phyloP scores from a whole-genome alignment of 2,888 invertebrate genomes.

The Bruchidius siliquastri region DNA sequence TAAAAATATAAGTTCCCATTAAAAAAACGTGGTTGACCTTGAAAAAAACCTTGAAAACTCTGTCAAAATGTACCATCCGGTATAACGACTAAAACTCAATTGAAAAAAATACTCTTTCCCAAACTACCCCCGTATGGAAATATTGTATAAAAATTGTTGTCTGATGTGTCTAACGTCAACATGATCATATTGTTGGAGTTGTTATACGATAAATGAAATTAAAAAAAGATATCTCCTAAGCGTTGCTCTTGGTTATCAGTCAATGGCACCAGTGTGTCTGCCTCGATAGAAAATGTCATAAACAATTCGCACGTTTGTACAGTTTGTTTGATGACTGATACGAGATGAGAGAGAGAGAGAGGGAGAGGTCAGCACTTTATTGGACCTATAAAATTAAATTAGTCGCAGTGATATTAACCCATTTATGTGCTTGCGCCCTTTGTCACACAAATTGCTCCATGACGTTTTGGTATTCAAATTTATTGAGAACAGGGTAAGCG shows the following conservation, averaged over 20 bases:
- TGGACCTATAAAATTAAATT: too few relatives aligned
- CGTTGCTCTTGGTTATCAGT: conserved; percentile 8
- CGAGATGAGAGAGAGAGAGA: neutral
- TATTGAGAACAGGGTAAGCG: too few relatives aligned
- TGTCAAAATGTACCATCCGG: too few relatives aligned
- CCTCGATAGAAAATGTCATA: conserved; percentile 10
- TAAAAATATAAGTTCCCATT: too few relatives aligned
- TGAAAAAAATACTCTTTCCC: neutral
- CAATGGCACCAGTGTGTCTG: conserved; percentile 16
- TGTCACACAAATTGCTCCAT: too few relatives aligned
- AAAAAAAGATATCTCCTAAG: conserved; percentile 7
- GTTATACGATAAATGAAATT: conserved; percentile 7
- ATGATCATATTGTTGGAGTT: neutral
- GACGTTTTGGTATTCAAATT: too few relatives aligned
- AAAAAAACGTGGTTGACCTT: too few relatives aligned
- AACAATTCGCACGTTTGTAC: conserved; percentile 11
- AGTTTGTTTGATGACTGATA: neutral
- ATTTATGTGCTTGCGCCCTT: too few relatives aligned
- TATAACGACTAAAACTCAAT: too few relatives aligned
- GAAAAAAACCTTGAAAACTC: too few relatives aligned
- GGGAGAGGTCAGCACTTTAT: too few relatives aligned
- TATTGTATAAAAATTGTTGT: neutral
- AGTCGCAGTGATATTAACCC: too few relatives aligned
- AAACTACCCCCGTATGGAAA: neutral
- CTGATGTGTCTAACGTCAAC: neutral